Evolutionary conservation across 1,140 invertebrate genomes (phyloP), one percentile per base, ranked within the genome.

Genomic region (Ooceraea biroi): DNA sequence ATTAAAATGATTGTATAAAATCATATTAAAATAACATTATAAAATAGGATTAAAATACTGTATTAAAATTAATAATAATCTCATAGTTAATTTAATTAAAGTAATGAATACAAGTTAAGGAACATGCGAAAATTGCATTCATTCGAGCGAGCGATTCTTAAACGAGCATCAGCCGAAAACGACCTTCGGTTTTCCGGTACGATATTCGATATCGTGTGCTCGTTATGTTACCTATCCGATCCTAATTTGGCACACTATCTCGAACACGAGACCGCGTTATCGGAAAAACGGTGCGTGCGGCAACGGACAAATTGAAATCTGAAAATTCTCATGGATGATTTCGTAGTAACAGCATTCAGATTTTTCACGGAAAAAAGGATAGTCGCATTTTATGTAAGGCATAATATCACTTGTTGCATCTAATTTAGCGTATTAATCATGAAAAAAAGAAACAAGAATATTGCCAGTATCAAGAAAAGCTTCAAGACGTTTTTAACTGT

Each of bases 331-430:
- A 50, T 17, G 25, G 52, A 80, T 12, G 69, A 60, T 46, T 46
- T 10, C 36, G 17, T 72, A 50, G 19, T n/a, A n/a, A n/a, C n/a
- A 46, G 58, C 41, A 22, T 82, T 82, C 58, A 82, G 25, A 82
- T 74, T 82, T n/a, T 61, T 14, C 2, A 69, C 50, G 36, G 78
- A 50, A 72, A 25, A 48, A 19, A 50, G 61, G 36, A 7, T 36
- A 65, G 1, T 12, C 14, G 5, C 17, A 22, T 82, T 57, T 50
- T n/a, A 83, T 7, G 36, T 7, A 36, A 36, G 36, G 36, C 2
- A 7, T 7, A 36, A 36, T 7, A 36, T 36, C 36, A 88, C 87
- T 87, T 87, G 87, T 87, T 82, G 87, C 87, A 78, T 22, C 60
- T 72, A 25, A 73, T 72, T 87, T 65, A 57, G 65, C 48, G n/a